Evolutionary conservation across 2,113 vertebrate genomes (phyloP), one percentile per base, ranked within the genome.

Genomic region (Hylia prasina): DNA sequence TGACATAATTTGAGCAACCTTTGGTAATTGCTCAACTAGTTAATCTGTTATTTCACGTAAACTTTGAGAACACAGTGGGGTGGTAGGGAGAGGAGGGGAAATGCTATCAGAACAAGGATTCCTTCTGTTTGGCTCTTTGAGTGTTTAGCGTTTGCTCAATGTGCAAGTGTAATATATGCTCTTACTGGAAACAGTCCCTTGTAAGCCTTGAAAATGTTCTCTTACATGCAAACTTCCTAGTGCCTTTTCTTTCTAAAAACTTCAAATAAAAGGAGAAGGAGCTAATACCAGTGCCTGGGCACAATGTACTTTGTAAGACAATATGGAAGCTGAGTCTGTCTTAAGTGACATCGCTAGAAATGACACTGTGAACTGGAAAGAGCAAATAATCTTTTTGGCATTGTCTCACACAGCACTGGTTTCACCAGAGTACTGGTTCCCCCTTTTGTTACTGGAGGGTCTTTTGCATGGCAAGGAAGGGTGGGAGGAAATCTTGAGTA

Each of bases 1-100:
- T 90, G 85, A 9, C 70, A 78, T 69, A 73, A 91, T 94, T 92
- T 75, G 44, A 81, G 91, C 79, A 95, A 97, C 91, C 93, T 96
- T 96, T 95, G 96, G 96, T 95, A 94, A 76, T 89, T 90, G 90
- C 93, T 96, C 64, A 82, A 87, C 75, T 57, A 47, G 66, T 28
- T 81, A 69, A 96, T 94, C 65, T 95, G 40, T 81, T 93, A 68
- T 95, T 93, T 94, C 85, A 24, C 15, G 53, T 50, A 47, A 65
- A 58, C 68, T 44, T 42, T 64, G 78, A 91, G 69, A 88, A 68
- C 45, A 8, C 3, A 3, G 19, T 13, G 6, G 13, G 14, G 27
- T 31, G 13, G 23, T 18, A 21, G 31, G 68, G 37, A 31, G 58
- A 54, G 48, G 94, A 30, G 60, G 51, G 28, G 50, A 71, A 72